Evolutionary conservation across 2,113 vertebrate genomes (phyloP), one percentile per base, ranked within the genome.

Genomic region (Coptodon bakossiorum): DNA sequence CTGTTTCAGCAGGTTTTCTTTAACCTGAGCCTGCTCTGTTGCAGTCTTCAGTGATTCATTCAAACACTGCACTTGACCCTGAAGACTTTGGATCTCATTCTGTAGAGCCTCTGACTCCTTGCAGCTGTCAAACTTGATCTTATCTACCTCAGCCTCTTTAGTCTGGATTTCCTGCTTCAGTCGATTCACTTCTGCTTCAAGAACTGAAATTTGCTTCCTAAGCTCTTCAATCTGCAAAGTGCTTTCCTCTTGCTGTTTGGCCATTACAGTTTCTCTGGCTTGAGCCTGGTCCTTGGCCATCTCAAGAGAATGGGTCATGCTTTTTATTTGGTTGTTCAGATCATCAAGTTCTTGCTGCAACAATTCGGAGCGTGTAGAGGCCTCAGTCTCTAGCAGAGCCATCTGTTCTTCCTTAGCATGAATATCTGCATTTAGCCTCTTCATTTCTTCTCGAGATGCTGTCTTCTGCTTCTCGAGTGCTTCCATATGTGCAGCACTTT

Each of bases 271-370:
- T 14, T 92, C 90, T 61, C 90, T 90, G 43, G 53, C 76, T 61
- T 90, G 59, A 61, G 82, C 48, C 7, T 84, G 45, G 1, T 86
- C 31, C 36, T 82, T 63, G 9, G 80, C 11, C 0, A 50, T 10
- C 3, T 86, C 48, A 29, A 93, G 81, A 61, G 86, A 90, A 1
- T 24, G 81, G 9, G 59, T 82, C 7, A 95, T 83, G 2, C 40
- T 85, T 8, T 94, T 80, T 27, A 97, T 93, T 6, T 97, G 93
- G 27, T 91, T 80, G 6, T 90, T 88, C 3, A 93, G 76, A 38
- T 11, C 29, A 24, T 81, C 27, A 40, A 89, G 80, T 9, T 92
- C 86, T 19, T 91, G 54, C 73, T 88, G 79, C 3, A 91, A 19
- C 3, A 27, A 10, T 16, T 71, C 45, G 40, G 79, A 83, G 4